phyloP scores from a whole-genome alignment of 2,888 invertebrate species.

The Leptarthrus brevirostris region DNA sequence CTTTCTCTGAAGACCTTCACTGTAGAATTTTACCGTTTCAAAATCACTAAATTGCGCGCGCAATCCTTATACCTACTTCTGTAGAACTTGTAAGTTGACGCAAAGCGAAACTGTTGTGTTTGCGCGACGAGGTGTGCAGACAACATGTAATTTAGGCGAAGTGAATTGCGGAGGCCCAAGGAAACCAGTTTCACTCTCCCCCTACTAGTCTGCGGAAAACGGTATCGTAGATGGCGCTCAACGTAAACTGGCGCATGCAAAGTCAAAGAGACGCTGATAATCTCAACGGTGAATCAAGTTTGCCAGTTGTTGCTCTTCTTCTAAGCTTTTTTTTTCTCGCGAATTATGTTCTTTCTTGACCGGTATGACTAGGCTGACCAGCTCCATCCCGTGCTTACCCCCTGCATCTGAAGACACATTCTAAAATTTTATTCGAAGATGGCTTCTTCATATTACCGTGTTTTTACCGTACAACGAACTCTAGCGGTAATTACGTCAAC shows the following conservation, averaged over 20 bases:
- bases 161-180: neutral
- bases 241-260: neutral
- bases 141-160: neutral
- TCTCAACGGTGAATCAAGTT: constrained; percentile 31
- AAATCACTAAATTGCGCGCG: constrained; percentile 18
- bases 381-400: neutral
- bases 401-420: constrained; percentile 9
- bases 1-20: constrained; percentile 26
- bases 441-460: constrained; percentile 1
- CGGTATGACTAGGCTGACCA: neutral
- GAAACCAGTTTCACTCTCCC: constrained; percentile 33
- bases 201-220: neutral
- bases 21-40: constrained; percentile 39
- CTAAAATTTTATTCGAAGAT: constrained; percentile 4
- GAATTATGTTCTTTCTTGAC: neutral
- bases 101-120: neutral
- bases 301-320: neutral
- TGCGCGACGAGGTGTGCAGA: neutral
- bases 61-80: neutral
- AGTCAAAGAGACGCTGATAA: constrained; percentile 2
- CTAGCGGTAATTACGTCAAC: constrained; percentile 68
- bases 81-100: neutral
- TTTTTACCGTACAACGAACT: constrained; percentile 66
- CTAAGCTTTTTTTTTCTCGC: neutral
- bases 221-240: constrained; percentile 23